Percentiles rank a stretch among this genome's conserved stretches.
Conservation (phyloP, 2,888 invertebrate species). For the Sinhomidia bicolor region DNA sequence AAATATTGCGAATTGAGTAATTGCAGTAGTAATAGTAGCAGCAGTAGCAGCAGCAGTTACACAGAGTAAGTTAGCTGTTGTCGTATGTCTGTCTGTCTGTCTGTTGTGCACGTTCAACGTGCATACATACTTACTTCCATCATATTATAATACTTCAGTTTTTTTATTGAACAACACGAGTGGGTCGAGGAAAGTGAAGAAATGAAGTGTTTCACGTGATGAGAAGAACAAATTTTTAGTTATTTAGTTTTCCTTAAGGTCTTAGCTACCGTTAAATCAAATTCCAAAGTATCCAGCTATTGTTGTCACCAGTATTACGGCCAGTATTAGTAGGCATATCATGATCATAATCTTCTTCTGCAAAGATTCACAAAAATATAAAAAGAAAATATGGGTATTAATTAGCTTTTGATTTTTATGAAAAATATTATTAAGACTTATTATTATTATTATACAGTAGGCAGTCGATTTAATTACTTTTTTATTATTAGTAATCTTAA, state of each 20-base stretch:
- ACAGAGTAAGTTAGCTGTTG: too few relatives aligned
- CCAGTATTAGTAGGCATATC: slow-evolving; percentile 92
- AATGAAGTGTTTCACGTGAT: background rate
- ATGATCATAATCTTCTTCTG: slow-evolving; percentile 98
- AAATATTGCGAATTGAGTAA: background rate
- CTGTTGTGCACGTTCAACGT: background rate
- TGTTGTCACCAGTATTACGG: slow-evolving; percentile 87
- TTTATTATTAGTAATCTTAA: too few relatives aligned
- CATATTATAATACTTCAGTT: background rate
- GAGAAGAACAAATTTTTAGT: slow-evolving; percentile 12
- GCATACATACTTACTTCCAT: background rate
- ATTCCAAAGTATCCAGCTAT: slow-evolving; percentile 88
- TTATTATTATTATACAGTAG: too few relatives aligned
- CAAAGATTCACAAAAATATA: slow-evolving; percentile 81
- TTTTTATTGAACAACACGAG: background rate
- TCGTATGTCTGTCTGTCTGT: too few relatives aligned
- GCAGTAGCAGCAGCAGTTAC: too few relatives aligned
- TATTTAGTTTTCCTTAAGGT: background rate
- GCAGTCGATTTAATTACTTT: too few relatives aligned
- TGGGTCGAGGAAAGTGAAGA: background rate
- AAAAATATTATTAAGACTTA: too few relatives aligned
- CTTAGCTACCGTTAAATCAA: slow-evolving; percentile 80
- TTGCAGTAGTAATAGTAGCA: too few relatives aligned
- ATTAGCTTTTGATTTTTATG: too few relatives aligned
- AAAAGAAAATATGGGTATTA: background rate